phyloP scores from a whole-genome alignment of 1,140 invertebrate genomes.

The Trissolcus basalis region DNA sequence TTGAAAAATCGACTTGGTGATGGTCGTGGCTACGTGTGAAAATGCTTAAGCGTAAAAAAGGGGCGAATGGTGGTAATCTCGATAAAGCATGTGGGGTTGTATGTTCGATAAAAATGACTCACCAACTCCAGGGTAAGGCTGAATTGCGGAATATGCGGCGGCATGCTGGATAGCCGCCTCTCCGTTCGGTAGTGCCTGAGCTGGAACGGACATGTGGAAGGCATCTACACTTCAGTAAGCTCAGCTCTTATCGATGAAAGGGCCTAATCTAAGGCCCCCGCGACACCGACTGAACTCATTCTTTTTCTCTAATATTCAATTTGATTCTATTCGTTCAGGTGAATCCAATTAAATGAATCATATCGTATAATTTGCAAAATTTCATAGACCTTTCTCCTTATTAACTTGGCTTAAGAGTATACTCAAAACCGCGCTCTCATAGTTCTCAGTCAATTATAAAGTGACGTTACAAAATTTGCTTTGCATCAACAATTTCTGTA shows the following conservation, averaged over 20 bases:
- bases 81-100: slow-evolving; percentile 51
- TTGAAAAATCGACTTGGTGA: slow-evolving; percentile 52
- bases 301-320: no score
- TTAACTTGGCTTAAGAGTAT: no score
- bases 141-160: slow-evolving; percentile 88
- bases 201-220: slow-evolving; percentile 87
- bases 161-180: slow-evolving; percentile 89
- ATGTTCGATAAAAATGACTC: slow-evolving; percentile 76
- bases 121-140: slow-evolving; percentile 93
- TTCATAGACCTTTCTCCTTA: no score
- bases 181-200: slow-evolving; percentile 91
- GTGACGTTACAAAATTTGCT: no score
- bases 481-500: no score
- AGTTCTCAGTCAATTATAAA: no score
- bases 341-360: no score
- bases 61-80: slow-evolving; percentile 49
- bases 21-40: slow-evolving; percentile 49
- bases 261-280: slow-evolving; percentile 68
- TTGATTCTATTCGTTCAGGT: no score
- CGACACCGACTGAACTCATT: slow-evolving; percentile 46
- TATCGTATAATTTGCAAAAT: no score
- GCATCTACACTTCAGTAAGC: slow-evolving; percentile 80
- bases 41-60: slow-evolving; percentile 52
- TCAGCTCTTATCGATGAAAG: slow-evolving; percentile 73
- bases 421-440: neutral